Percentiles rank a stretch among this genome's conserved stretches.
Conservation (phyloP, 2,797 vertebrate genomes). For the Triplophysa yarkandensis region DNA sequence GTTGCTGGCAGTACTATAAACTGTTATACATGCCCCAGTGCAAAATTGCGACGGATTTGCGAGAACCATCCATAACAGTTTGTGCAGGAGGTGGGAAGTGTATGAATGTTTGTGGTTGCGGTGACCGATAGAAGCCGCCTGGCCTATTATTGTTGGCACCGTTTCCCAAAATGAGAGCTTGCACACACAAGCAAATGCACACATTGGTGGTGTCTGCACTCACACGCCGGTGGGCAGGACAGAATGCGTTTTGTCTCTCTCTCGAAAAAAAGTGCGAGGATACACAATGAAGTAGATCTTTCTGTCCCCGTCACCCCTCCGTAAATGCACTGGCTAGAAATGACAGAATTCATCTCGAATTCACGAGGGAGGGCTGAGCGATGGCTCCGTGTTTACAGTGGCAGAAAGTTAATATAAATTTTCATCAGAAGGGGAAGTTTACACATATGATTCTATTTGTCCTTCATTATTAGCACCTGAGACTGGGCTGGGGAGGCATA, state of each 20-base stretch:
- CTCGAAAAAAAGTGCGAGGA: conserved; percentile 87
- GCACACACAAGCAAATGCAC: conserved; percentile 32
- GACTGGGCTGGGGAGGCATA: conserved; percentile 98
- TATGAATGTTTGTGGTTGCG: conserved; percentile 80
- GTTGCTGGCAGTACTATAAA: conserved; percentile 74
- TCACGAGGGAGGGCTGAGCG: conserved; percentile 96
- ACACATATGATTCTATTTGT: conserved; percentile 99
- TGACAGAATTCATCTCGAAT: conserved; percentile 99
- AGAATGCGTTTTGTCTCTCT: conserved; percentile 90
- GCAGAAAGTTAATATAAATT: conserved; percentile 99
- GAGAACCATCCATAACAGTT: conserved; percentile 81
- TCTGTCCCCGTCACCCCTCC: conserved; percentile 72
- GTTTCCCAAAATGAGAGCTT: conserved; percentile 53
- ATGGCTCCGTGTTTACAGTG: conserved; percentile 99
- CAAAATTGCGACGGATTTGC: conserved; percentile 79
- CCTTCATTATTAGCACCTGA: conserved; percentile 99
- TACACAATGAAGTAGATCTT: conserved; percentile 91
- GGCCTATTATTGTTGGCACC: conserved; percentile 88
- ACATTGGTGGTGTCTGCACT: conserved; percentile 53
- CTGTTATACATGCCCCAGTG: conserved; percentile 70
- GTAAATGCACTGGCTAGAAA: conserved; percentile 80
- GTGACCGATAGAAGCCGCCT: conserved; percentile 82
- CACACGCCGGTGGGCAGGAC: conserved; percentile 86
- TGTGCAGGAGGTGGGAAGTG: conserved; percentile 78
- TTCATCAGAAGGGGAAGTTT: conserved; percentile 99